Evolutionary conservation across 2,113 vertebrate genomes (phyloP).

Genomic region (Polypterus bichir): DNA sequence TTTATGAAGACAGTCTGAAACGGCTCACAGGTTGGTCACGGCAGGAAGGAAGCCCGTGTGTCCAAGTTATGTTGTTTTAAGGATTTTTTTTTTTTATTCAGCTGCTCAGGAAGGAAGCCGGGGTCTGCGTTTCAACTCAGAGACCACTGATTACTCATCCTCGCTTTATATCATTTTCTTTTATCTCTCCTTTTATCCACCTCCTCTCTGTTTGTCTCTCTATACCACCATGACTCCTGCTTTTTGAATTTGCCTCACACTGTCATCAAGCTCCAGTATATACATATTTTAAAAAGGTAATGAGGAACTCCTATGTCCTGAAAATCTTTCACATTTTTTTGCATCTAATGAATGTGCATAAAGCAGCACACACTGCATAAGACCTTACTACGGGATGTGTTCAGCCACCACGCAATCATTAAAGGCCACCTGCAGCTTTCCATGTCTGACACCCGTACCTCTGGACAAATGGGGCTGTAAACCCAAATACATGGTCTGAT

Average conservation of each 20-base stretch:
- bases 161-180: constrained; percentile 38
- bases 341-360: no score
- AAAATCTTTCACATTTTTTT: no score
- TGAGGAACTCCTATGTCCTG: no score
- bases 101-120: constrained; percentile 74
- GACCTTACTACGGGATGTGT: no score
- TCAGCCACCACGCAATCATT: no score
- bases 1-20: constrained; percentile 33
- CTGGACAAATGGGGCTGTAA: no score
- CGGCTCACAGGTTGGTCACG: constrained; percentile 26
- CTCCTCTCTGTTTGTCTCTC: constrained; percentile 29
- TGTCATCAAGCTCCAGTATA: no score
- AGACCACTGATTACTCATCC: constrained; percentile 54
- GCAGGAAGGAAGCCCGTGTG: constrained; percentile 69
- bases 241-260: not conserved
- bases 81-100: constrained; percentile 64
- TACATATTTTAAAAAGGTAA: no score
- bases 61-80: constrained; percentile 66
- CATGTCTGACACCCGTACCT: no score
- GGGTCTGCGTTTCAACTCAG: constrained; percentile 62
- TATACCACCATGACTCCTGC: constrained; percentile 5
- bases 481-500: no score
- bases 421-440: no score
- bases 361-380: no score
- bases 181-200: constrained; percentile 38